Percentiles rank a stretch among this genome's conserved stretches.
These are phyloP conservation scores for Epinephelus fuscoguttatus DNA, from an alignment of 2,113 vertebrate genomes.

Conservation along the genomic window DNA sequence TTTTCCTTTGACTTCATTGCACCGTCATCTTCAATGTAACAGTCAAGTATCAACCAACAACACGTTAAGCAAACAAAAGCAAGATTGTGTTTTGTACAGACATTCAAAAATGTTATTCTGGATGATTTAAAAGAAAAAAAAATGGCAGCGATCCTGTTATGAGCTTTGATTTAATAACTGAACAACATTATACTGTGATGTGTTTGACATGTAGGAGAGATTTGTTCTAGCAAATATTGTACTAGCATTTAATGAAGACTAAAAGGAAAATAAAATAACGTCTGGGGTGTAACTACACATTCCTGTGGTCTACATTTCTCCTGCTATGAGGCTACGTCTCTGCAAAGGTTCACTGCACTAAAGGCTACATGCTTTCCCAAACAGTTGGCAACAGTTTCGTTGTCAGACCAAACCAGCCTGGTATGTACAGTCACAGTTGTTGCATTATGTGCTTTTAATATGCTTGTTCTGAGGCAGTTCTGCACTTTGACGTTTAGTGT, in stretches of 20 bases:
- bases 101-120: constrained; percentile 38
- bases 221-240: constrained; percentile 11
- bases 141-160: constrained; percentile 19
- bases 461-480: constrained; percentile 54
- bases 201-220: background rate
- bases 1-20: constrained; percentile 78
- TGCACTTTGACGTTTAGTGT: background rate
- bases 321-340: constrained; percentile 55
- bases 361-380: constrained; percentile 27
- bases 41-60: constrained; percentile 71
- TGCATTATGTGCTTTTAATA: constrained; percentile 58
- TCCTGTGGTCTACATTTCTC: constrained; percentile 66
- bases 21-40: constrained; percentile 72
- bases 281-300: constrained; percentile 53
- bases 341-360: constrained; percentile 54
- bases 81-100: constrained; percentile 32
- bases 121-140: constrained; percentile 9
- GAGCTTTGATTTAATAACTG: constrained; percentile 1
- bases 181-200: background rate
- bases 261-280: constrained; percentile 4
- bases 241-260: constrained; percentile 14
- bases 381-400: background rate
- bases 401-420: constrained; percentile 28
- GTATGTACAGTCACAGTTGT: constrained; percentile 69
- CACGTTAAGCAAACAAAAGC: constrained; percentile 23